A percentile compares a stretch with the other conserved stretches of the same genome.
These are phyloP conservation scores for Rotaria macrura DNA, from an alignment of 2,888 invertebrate genomes.

Conservation along the genomic window DNA sequence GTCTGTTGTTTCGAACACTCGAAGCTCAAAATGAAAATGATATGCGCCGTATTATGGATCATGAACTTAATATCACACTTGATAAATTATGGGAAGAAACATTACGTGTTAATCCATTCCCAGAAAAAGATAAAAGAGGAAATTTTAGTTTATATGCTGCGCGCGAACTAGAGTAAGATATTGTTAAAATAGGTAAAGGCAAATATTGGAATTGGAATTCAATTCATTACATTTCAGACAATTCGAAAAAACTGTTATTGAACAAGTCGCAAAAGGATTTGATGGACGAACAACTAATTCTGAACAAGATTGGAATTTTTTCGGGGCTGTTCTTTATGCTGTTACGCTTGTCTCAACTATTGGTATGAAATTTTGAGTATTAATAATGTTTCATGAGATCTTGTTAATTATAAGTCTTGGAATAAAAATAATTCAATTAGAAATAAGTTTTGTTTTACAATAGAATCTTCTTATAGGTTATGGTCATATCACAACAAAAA, in stretches of 20 bases:
- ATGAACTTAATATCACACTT: not conserved
- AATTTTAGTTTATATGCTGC: not conserved
- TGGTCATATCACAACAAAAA: constrained; percentile 33
- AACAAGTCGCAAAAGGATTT: not conserved
- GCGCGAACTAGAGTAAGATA: not conserved
- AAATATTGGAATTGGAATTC: no score
- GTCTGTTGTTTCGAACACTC: constrained; percentile 25
- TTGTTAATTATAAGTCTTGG: no score
- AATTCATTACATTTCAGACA: no score
- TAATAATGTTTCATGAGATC: not conserved
- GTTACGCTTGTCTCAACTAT: constrained; percentile 34
- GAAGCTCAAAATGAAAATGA: constrained; percentile 27
- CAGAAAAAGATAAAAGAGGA: not conserved
- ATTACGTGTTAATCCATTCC: not conserved
- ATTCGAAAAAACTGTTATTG: not conserved
- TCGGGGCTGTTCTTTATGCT: constrained; percentile 32
- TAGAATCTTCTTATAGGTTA: constrained; percentile 26
- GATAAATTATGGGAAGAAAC: not conserved
- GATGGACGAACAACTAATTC: not conserved
- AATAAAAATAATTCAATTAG: no score
- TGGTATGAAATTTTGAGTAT: not conserved
- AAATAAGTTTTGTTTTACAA: no score
- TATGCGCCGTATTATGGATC: not conserved
- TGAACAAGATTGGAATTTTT: constrained; percentile 32
- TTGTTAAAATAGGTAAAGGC: no score